Conservation (phyloP, 2,113 vertebrate genomes). For the Neotoma lepida region DNA sequence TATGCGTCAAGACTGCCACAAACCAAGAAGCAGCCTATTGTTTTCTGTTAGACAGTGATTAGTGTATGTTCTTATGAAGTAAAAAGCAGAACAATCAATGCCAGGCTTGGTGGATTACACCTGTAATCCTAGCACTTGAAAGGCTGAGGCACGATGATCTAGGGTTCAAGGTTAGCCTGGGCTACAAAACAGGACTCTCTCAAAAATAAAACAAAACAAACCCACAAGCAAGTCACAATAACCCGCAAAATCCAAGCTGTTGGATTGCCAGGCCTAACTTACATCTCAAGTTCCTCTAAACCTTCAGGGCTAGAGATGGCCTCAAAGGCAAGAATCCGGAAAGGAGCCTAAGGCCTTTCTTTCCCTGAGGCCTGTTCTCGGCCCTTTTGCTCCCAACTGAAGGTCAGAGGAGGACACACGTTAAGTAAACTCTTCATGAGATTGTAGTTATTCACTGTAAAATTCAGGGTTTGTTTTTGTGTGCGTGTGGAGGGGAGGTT, state of each 20-base stretch:
- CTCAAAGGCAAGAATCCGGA: neutral
- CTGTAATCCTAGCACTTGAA: neutral
- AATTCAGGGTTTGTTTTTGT: neutral
- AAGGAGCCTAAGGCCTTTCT: neutral
- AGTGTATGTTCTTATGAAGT: neutral
- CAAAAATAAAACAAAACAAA: neutral
- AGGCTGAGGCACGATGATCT: neutral
- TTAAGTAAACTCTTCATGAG: conserved; percentile 4
- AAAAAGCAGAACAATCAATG: neutral
- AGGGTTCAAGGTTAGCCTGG: neutral
- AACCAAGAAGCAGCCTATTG: neutral
- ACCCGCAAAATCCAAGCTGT: neutral
- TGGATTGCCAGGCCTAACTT: neutral
- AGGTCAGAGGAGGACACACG: neutral
- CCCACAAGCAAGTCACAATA: neutral
- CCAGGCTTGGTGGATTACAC: neutral
- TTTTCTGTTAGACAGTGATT: conserved; percentile 24
- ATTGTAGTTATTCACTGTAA: conserved; percentile 49
- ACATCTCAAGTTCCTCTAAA: neutral
- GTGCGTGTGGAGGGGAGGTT: rapidly evolving
- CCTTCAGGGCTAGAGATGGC: neutral
- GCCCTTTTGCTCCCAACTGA: neutral
- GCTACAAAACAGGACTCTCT: neutral
- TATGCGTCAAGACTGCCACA: neutral
- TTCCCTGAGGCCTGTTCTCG: neutral